phyloP scores from a whole-genome alignment of 2,888 invertebrate species.

The Anthophora plumipes region DNA sequence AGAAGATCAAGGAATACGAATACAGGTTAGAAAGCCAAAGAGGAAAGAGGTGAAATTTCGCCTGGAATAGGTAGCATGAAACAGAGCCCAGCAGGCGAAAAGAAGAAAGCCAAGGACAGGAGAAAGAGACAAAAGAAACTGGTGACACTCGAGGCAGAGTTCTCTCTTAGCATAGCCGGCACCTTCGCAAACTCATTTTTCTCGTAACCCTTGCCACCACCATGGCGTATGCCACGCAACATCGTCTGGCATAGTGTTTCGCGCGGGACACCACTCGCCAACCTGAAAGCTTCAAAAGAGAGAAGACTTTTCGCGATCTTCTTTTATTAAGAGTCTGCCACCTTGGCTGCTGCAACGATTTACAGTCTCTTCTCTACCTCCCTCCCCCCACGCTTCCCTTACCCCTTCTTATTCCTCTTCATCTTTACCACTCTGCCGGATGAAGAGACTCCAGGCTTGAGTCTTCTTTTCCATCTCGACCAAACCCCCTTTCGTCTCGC shows the following conservation, averaged over 20 bases:
- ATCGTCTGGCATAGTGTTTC: background rate
- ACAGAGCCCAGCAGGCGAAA: background rate
- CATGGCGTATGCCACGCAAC: background rate
- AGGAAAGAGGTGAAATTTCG: background rate
- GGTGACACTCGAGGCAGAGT: constrained; percentile 35
- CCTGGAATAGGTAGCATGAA: constrained; percentile 8
- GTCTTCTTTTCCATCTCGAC: background rate
- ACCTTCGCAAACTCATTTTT: constrained; percentile 64
- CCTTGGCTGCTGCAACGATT: constrained; percentile 51
- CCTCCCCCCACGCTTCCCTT: constrained; percentile 10
- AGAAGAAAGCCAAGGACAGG: background rate
- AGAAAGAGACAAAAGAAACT: constrained; percentile 16
- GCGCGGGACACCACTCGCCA: constrained; percentile 5
- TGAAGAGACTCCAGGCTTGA: constrained; percentile 37
- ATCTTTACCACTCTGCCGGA: constrained; percentile 31
- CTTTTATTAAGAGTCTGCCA: constrained; percentile 64
- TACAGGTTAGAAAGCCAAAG: background rate
- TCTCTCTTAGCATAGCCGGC: constrained; percentile 45
- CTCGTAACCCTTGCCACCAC: constrained; percentile 47
- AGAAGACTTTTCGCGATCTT: constrained; percentile 50
- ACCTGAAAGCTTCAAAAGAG: constrained; percentile 36
- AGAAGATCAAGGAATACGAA: constrained; percentile 10
- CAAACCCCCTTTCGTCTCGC: background rate
- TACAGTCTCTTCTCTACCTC: constrained; percentile 40
- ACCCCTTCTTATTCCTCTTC: background rate